Evolutionary conservation across 2,888 invertebrate species (phyloP).

Genomic region (Pyrochroa serraticornis): DNA sequence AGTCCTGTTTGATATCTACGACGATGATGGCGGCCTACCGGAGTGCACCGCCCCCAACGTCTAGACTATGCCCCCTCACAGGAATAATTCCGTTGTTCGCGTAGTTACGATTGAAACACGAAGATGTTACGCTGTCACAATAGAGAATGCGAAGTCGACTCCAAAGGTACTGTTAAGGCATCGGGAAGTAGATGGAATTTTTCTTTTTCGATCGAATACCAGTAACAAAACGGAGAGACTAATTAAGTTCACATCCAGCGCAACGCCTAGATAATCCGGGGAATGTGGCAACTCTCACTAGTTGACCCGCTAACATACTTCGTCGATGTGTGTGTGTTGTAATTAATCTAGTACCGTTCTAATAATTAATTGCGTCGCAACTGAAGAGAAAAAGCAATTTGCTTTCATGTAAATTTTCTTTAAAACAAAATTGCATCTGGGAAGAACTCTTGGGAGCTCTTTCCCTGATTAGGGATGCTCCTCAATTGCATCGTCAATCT

Average conservation of each 20-base stretch:
- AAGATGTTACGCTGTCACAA: too few relatives aligned
- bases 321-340: neutral
- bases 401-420: too few relatives aligned
- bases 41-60: constrained; percentile 44
- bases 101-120: constrained; percentile 5
- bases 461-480: constrained; percentile 13
- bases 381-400: too few relatives aligned
- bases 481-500: constrained; percentile 11
- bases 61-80: constrained; percentile 40
- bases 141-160: too few relatives aligned
- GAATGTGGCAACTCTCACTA: constrained; percentile 30
- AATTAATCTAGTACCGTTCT: constrained; percentile 3
- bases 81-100: constrained; percentile 14
- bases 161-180: too few relatives aligned
- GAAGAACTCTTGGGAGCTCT: neutral
- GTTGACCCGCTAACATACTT: constrained; percentile 27
- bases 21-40: constrained; percentile 18
- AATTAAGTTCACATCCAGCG: constrained; percentile 1
- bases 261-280: constrained; percentile 19
- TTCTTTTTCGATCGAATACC: neutral
- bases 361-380: too few relatives aligned
- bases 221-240: neutral
- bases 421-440: too few relatives aligned
- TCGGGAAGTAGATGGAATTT: neutral
- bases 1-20: constrained; percentile 35